Base-by-base conservation (phyloP, 2,113 vertebrate genomes). In the Cochlearius cochlearius region DNA sequence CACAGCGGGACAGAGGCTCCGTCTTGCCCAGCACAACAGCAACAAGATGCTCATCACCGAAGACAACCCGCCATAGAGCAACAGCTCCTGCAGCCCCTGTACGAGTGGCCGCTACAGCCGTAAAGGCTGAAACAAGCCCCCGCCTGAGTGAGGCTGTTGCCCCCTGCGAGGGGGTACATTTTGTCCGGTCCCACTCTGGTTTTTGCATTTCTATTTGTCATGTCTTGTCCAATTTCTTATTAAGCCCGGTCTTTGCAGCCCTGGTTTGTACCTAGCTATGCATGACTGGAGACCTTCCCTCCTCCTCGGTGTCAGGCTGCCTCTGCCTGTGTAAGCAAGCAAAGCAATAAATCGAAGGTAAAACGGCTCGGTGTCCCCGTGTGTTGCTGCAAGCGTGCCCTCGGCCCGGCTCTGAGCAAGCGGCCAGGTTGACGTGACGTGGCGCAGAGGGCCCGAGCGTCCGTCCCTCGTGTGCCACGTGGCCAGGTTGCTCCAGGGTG, bases 291-390 rank as follows among this genome's bases (percentile, higher is more conserved):
- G 56, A 39, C 52, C 62, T 68, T 58, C 38, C 38, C 71, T 50
- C 49, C 43, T 15, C 4, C 32, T 32, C 64, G 23, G 11, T 32
- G 11, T 22, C 23, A 3, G 18, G 50, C 25, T 68, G 34, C 47
- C 49, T 56, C 66, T 45, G 32, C 32, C n/a, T 43, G 4, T 71
- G 50, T 60, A 69, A 92, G 64, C 79, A 69, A 92, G 64, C 79
- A 85, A 91, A 88, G 26, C 29, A 96, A 94, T 92, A 96, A 96
- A 67, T 18, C 11, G 18, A 64, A 79, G 7, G 30, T 52, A 66
- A 78, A 90, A 53, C 0, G 2, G 10, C 47, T 4, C 19, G 0
- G 52, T 29, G 47, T 92, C 47, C 56, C 2, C 2, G 34, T 11
- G 77, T 32, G 29, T 67, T 27, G 5, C 19, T 91, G 56, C 47